Percentiles rank a stretch among this genome's conserved stretches.
Evolutionary conservation across 2,888 invertebrate species (phyloP).

Genomic region (Ashinkailepas kermadecensis): DNA sequence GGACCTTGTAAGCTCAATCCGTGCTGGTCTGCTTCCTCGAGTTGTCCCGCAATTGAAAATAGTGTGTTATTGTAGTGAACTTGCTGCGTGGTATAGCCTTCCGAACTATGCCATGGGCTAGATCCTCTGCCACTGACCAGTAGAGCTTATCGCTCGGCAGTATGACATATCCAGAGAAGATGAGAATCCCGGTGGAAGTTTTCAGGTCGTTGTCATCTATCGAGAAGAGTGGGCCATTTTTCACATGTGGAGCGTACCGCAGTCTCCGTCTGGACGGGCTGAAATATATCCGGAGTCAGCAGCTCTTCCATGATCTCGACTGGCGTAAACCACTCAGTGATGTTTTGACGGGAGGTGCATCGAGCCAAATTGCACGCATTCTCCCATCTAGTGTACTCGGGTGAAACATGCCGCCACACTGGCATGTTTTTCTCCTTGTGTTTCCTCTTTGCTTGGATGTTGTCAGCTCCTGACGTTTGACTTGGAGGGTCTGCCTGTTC

Average conservation of each 20-base stretch:
- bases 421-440: background rate
- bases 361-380: background rate
- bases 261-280: background rate
- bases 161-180: background rate
- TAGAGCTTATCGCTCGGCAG: background rate
- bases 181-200: too few species aligned
- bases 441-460: background rate
- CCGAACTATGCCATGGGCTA: background rate
- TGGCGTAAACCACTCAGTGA: background rate
- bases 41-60: background rate
- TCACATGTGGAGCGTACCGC: background rate
- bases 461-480: background rate
- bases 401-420: background rate
- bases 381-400: background rate
- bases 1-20: background rate
- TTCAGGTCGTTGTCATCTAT: too few species aligned
- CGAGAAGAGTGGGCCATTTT: background rate
- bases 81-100: background rate
- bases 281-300: background rate
- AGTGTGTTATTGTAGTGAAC: too few species aligned
- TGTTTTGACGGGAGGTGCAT: background rate
- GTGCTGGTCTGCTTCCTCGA: background rate
- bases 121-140: background rate
- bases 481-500: too few species aligned
- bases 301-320: background rate